phyloP scores from a whole-genome alignment of 2,888 invertebrate species.

The Megalurothrips usitatus region DNA sequence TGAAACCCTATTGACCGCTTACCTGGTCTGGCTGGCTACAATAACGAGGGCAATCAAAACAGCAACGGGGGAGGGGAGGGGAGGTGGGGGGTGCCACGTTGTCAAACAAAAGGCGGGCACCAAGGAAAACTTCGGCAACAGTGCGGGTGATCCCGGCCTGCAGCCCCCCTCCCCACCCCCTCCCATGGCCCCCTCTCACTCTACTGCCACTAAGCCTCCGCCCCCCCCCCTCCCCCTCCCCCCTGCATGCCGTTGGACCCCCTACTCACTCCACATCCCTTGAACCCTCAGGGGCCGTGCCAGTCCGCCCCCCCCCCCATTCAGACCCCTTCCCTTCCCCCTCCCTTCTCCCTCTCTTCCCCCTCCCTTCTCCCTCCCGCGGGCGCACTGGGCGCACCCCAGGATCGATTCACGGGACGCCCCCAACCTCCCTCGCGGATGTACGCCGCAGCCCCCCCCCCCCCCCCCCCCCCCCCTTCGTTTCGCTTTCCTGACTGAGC shows the following conservation, averaged over 20 bases:
- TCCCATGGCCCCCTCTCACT: not conserved
- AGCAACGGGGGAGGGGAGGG: too few species aligned
- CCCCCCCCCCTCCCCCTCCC: not conserved
- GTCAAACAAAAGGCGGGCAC: not conserved
- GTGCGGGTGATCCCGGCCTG: not conserved
- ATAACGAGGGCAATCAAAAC: too few species aligned
- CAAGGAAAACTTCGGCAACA: slow-evolving; percentile 12
- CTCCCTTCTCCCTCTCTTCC: not conserved
- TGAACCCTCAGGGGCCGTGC: not conserved
- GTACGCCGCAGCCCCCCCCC: not conserved
- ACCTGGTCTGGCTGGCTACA: too few species aligned
- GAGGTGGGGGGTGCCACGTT: not conserved
- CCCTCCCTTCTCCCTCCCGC: not conserved
- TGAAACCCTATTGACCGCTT: too few species aligned
- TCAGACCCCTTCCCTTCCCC: too few species aligned
- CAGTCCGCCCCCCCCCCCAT: not conserved
- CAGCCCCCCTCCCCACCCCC: not conserved
- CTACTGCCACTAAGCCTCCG: not conserved
- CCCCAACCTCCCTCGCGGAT: not conserved
- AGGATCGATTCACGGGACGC: slow-evolving; percentile 3
- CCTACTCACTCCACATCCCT: not conserved
- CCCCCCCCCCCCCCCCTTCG: not conserved
- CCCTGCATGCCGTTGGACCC: not conserved
- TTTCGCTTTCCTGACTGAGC: not conserved
- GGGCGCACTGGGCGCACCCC: not conserved